Conservation (phyloP, 2,113 vertebrate genomes). For the Ctenomys sociabilis region DNA sequence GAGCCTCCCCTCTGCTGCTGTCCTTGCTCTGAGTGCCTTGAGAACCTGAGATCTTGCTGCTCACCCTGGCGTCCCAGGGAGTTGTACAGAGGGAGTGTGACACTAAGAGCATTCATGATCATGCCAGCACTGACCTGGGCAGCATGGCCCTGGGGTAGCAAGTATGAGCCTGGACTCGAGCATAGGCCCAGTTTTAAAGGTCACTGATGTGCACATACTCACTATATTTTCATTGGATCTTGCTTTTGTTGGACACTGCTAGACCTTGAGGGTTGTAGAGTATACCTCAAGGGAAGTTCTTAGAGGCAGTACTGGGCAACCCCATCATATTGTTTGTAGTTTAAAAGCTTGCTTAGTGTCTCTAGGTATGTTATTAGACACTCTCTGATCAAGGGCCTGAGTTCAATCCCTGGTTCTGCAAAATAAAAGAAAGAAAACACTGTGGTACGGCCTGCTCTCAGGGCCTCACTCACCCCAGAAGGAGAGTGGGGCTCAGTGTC, state of each 20-base stretch:
- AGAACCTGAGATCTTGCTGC: fast-evolving
- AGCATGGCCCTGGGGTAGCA: fast-evolving
- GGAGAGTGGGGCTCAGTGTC: background rate
- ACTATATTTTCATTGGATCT: fast-evolving
- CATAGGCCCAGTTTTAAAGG: background rate
- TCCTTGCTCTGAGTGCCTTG: background rate
- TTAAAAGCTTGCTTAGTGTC: background rate
- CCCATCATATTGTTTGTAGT: fast-evolving
- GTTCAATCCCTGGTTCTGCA: no score
- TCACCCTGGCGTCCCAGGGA: background rate
- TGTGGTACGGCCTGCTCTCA: background rate
- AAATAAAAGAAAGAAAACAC: no score
- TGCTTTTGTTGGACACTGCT: background rate
- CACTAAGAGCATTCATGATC: background rate
- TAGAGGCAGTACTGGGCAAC: fast-evolving
- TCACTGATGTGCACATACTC: fast-evolving
- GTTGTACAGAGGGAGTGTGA: background rate
- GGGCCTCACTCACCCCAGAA: background rate
- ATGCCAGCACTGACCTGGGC: fast-evolving
- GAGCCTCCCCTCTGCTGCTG: background rate
- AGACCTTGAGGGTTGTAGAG: background rate
- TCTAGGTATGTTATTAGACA: background rate
- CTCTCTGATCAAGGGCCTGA: no score
- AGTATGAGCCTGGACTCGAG: background rate
- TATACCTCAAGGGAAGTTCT: no score